Evolutionary conservation across 2,797 vertebrate genomes (phyloP), one percentile per base, ranked within the genome.

Genomic region (Rhynchotus rufescens): DNA sequence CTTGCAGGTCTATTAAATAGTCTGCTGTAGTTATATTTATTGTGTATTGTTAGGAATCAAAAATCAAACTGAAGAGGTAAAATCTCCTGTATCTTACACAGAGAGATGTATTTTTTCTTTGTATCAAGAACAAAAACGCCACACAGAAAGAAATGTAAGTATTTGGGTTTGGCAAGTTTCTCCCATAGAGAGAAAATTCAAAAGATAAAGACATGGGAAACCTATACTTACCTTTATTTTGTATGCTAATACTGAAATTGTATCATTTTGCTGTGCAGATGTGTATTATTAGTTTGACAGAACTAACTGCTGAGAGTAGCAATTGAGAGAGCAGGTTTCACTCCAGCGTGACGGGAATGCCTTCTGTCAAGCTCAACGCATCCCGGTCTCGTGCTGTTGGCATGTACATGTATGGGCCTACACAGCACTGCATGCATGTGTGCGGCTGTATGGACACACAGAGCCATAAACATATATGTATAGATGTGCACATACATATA

Each of bases 131-230:
- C 54, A 79, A 92, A 89, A 84, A 85, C 78, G 76, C 52, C 83
- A 92, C 76, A 52, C n/a, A 88, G 86, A 92, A 95, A 80, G 82
- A 93, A 93, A 95, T n/a, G 25, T 28, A 90, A 92, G 68, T 85
- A 54, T 96, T 90, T 88, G 47, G 86, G 90, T 96, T 97, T 96
- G 95, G 86, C 84, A 89, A 96, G 90, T 94, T 90, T 96, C 88
- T 95, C 80, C 57, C 80, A 84, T 30, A 88, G 88, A 15, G 73
- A 92, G 90, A 94, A 95, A 93, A 93, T 42, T 42, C 68, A 82
- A 69, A 92, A 95, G 84, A 97, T 97, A 98, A 97, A 97, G 86
- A 68, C 89, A 73, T 19, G 64, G 85, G 80, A 93, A 96, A 95
- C 80, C 87, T 92, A 62, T 73, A 96, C 72, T 95, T 96, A 95